phyloP scores from a whole-genome alignment of 2,797 vertebrate species.

The Pipistrellus nathusii region DNA sequence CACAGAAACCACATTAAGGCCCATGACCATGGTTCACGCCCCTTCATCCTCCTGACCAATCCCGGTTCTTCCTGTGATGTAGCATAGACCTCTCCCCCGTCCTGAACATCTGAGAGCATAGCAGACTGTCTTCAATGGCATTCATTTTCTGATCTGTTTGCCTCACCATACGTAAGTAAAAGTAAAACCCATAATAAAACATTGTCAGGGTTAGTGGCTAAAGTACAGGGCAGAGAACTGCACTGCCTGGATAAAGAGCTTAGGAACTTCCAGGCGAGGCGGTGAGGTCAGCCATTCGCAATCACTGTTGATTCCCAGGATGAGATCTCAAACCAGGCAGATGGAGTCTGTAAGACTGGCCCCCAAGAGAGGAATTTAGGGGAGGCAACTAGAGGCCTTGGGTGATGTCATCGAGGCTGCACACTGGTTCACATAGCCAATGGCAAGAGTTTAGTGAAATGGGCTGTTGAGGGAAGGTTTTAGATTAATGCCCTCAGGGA shows the following conservation, averaged over 20 bases:
- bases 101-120: background rate
- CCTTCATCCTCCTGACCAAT: background rate
- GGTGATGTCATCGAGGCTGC: background rate
- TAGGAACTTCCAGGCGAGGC: background rate
- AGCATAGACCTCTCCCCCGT: background rate
- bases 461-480: background rate
- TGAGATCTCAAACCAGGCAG: background rate
- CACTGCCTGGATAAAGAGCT: background rate
- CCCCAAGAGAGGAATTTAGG: background rate
- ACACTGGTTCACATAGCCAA: background rate
- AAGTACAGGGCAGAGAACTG: background rate
- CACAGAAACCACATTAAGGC: background rate
- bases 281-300: background rate
- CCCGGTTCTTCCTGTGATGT: background rate
- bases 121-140: background rate
- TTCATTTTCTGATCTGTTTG: background rate
- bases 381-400: background rate
- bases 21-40: background rate
- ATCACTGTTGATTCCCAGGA: too few species aligned
- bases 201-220: background rate
- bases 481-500: background rate
- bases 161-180: background rate
- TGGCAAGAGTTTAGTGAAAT: background rate
- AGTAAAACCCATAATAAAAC: background rate
- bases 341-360: background rate